Base-by-base conservation (phyloP, 2,797 vertebrate genomes). In the Vultur gryphus region DNA sequence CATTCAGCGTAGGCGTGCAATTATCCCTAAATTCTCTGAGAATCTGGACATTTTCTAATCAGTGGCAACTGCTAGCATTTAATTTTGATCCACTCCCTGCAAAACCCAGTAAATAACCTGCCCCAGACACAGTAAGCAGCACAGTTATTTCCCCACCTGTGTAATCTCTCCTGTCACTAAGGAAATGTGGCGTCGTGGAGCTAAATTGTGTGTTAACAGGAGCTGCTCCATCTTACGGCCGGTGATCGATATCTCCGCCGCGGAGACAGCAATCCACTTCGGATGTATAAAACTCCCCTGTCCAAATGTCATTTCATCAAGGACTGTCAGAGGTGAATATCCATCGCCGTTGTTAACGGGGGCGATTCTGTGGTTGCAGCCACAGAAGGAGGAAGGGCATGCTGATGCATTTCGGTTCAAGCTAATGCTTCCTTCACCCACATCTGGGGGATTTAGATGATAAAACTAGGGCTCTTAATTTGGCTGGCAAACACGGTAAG, bases 271-370 rank as follows among this genome's bases (percentile, higher is more conserved):
- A 55, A 90, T 81, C 25, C 46, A 9, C 58, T 78, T 41, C 0
- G 14, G 79, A 8, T 21, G 20, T 11, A 4, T 24, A 48, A 78
- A 31, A 0, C 4, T 20, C 10, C 57, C 13, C 29, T 6, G 8
- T 25, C 48, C 86, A 82, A 77, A 52, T 37, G 46, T 15, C 57
- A 14, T 80, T 48, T 31, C 79, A 29, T 20, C 35, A 54, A 17
- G 48, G 33, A 16, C 61, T 71, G 65, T 26, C 62, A 76, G 67
- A 37, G 49, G 29, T 35, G 90, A 66, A 20, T 13, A 44, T 58
- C 86, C 39, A 25, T 10, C 0, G 0, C 55, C 1, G 13, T 6
- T 57, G 51, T 31, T 76, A 73, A 18, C 0, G 0, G 29, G 26
- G 59, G 16, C 0, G 2, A 37, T 23, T 8, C 52, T 37, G 59